Evolutionary conservation across 2,113 vertebrate genomes (phyloP).

Genomic region (Atrichornis clamosus): DNA sequence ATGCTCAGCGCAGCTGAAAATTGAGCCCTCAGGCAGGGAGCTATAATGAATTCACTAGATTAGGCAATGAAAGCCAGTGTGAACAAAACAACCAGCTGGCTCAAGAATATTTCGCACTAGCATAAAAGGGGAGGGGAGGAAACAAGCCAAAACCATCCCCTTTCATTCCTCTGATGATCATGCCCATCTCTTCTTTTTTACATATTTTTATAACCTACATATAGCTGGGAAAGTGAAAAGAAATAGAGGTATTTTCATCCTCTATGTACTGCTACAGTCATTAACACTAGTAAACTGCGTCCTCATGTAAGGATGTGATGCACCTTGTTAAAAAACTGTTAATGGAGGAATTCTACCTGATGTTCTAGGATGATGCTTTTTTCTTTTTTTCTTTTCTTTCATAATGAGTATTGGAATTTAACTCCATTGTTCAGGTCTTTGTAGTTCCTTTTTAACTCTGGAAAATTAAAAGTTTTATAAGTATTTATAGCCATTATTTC

Average conservation of each 20-base stretch:
- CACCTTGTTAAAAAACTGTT: not conserved
- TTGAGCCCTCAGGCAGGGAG: constrained; percentile 42
- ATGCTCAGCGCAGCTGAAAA: constrained; percentile 39
- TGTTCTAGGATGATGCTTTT: not conserved
- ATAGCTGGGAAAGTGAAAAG: not conserved
- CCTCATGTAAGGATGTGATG: not conserved
- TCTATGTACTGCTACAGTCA: not conserved
- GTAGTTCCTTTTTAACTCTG: not conserved
- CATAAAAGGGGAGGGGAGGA: not conserved
- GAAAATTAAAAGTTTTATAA: not conserved
- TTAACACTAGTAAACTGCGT: not conserved
- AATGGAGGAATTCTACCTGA: not conserved
- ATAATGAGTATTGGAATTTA: not conserved
- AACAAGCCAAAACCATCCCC: not conserved
- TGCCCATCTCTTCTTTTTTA: not conserved
- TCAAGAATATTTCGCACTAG: not conserved
- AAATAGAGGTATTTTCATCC: not conserved
- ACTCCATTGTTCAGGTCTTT: not conserved
- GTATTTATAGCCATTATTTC: not conserved
- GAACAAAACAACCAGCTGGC: constrained; percentile 55
- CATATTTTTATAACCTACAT: not conserved
- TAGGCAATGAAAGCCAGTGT: constrained; percentile 39
- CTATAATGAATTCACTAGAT: constrained; percentile 57
- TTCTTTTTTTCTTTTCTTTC: not conserved
- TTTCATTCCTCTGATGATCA: not conserved